Evolutionary conservation across 2,888 invertebrate species (phyloP).

Genomic region (Gari tellinella): DNA sequence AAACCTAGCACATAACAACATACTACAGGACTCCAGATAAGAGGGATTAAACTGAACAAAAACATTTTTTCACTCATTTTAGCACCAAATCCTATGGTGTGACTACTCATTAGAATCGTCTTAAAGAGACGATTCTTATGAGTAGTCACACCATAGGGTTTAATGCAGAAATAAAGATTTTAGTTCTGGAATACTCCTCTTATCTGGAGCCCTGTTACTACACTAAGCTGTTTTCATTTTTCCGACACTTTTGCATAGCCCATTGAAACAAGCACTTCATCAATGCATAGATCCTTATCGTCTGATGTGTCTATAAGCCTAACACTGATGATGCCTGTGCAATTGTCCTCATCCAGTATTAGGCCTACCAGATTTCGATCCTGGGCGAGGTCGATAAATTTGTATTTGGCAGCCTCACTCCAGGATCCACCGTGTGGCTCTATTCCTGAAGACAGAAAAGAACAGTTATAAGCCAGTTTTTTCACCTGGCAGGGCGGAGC

Average conservation of each 20-base stretch:
- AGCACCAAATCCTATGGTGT: too few relatives aligned
- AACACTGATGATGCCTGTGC: conserved; percentile 56
- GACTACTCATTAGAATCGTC: too few relatives aligned
- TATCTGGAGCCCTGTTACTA: too few relatives aligned
- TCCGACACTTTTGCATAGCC: conserved; percentile 38
- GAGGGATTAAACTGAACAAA: too few relatives aligned
- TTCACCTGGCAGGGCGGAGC: neutral
- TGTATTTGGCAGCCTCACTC: conserved; percentile 70
- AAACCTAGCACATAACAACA: too few relatives aligned
- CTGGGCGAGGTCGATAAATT: conserved; percentile 64
- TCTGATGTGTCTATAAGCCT: conserved; percentile 69
- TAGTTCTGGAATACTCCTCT: too few relatives aligned
- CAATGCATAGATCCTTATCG: conserved; percentile 66
- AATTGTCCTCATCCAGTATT: conserved; percentile 45
- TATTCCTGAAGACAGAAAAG: conserved; percentile 59
- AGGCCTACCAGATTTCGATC: conserved; percentile 69
- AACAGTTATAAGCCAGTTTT: neutral
- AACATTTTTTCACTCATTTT: too few relatives aligned
- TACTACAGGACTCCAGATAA: too few relatives aligned
- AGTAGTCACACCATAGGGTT: too few relatives aligned
- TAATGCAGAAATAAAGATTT: too few relatives aligned
- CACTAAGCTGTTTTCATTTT: too few relatives aligned
- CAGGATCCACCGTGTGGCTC: conserved; percentile 58
- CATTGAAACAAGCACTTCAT: conserved; percentile 63
- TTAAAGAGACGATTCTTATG: too few relatives aligned